phyloP scores from a whole-genome alignment of 2,797 vertebrate species.

The Danio albolineatus region DNA sequence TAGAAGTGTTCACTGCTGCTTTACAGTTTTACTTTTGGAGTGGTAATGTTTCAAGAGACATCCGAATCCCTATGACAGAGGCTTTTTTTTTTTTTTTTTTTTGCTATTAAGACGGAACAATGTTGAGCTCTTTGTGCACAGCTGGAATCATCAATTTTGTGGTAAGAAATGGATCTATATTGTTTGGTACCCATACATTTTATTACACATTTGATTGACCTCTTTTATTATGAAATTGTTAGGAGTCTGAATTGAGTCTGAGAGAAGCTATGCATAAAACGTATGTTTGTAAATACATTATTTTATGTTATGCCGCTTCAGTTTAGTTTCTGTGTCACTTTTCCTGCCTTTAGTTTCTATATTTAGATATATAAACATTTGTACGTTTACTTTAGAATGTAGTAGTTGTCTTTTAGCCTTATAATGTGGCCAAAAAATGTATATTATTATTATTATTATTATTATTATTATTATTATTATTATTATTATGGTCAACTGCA shows the following conservation, averaged over 20 bases:
- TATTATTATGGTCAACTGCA: no score
- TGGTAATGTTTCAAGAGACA: constrained; percentile 16
- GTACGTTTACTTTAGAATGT: not conserved
- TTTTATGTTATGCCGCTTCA: no score
- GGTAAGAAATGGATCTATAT: constrained; percentile 43
- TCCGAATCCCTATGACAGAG: constrained; percentile 1
- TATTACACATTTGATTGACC: not conserved
- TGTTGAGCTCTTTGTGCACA: constrained; percentile 45
- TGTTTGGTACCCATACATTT: not conserved
- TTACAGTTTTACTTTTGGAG: constrained; percentile 2
- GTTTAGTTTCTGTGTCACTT: no score
- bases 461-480: no score
- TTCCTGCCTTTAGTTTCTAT: not conserved
- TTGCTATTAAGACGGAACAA: constrained; percentile 33
- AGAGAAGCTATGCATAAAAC: no score
- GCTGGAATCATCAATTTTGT: constrained; percentile 28
- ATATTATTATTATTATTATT: no score
- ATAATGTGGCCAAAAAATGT: no score
- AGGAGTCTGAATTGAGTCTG: not conserved
- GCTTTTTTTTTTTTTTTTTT: constrained; percentile 1
- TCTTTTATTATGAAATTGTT: not conserved
- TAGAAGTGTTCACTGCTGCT: constrained; percentile 24
- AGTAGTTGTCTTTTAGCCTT: not conserved
- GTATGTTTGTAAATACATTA: no score
- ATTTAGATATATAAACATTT: not conserved